These are phyloP conservation scores for Cavia aperea DNA, from an alignment of 2,113 vertebrate species.

Conservation along the genomic window DNA sequence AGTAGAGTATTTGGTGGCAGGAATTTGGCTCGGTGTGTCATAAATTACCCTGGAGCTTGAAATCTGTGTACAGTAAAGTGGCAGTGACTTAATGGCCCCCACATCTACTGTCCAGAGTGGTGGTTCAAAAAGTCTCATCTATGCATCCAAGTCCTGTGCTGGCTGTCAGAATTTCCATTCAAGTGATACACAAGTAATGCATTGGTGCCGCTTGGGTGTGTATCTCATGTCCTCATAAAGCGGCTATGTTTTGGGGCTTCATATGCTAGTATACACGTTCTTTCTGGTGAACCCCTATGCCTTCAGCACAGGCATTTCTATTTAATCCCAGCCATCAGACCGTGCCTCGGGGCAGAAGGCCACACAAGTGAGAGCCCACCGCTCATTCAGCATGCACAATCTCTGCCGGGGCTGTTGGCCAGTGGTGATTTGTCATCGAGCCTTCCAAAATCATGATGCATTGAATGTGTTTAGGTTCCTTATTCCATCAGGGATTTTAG, in stretches of 20 bases:
- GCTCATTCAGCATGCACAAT: too few species aligned
- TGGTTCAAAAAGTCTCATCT: background rate
- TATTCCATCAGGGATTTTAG: background rate
- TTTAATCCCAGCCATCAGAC: background rate
- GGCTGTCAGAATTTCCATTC: background rate
- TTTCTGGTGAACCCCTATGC: background rate
- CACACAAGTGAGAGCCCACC: background rate
- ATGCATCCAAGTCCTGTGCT: accelerated
- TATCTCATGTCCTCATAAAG: background rate
- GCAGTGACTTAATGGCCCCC: background rate
- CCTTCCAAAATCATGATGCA: background rate
- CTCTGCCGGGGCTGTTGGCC: accelerated
- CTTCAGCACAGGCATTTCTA: background rate
- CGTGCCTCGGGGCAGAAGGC: background rate
- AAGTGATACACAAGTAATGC: background rate
- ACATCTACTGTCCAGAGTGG: accelerated
- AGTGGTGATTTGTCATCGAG: background rate
- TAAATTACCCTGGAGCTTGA: background rate
- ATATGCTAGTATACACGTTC: background rate
- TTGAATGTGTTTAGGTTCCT: background rate
- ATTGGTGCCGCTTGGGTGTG: background rate
- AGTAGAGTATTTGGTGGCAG: background rate
- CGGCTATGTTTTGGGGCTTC: background rate
- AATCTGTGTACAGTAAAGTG: background rate
- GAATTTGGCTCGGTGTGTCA: background rate